Evolutionary conservation across 2,888 invertebrate species (phyloP), one percentile per base, ranked within the genome.

Genomic region (Phania funesta): DNA sequence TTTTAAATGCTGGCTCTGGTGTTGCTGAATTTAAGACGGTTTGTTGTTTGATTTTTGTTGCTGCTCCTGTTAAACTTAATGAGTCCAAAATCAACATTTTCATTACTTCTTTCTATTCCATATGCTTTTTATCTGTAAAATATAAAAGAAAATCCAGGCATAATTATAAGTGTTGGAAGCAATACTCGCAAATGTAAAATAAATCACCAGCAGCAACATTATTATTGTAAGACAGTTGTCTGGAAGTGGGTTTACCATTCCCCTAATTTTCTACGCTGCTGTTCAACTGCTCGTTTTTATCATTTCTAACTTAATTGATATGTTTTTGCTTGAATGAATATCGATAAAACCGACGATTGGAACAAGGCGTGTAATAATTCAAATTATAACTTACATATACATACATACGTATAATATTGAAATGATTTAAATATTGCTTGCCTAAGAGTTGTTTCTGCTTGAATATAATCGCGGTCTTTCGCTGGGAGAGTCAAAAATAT

Each of bases 1-100:
- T 52, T 50, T 44, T 64, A 35, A 56, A 50, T 26, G 3, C 9
- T 38, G 58, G 38, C 32, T 18, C 22, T 16, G 46, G 41, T 18
- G n/a, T 46, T 68, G 32, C 44, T 56, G 73, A 16, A 13, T 35
- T 50, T 41, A 56, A 58, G 29, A 9, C 62, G 38, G 38, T 26
- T 54, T 54, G 52, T 38, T 38, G 44, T 29, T 65, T 32, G 3
- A 16, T 24, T 35, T 1, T 24, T 65, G 67, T 41, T 56, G 70
- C n/a, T 35, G 76, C n/a, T 46, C 79, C 48, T 44, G 82, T 75
- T 46, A 85, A 78, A 70, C 83, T 84, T 56, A 85, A 74, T 35
- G 84, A 79, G 50, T 85, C 84, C 67, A 85, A 74, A 50, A 83
- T 79, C 20, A 84, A 80, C 85, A 85, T 85, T 62, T 67, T 74